Evolutionary conservation across 2,113 vertebrate species (phyloP), one percentile per base, ranked within the genome.

Genomic region (Tretioscincus oriximinensis): DNA sequence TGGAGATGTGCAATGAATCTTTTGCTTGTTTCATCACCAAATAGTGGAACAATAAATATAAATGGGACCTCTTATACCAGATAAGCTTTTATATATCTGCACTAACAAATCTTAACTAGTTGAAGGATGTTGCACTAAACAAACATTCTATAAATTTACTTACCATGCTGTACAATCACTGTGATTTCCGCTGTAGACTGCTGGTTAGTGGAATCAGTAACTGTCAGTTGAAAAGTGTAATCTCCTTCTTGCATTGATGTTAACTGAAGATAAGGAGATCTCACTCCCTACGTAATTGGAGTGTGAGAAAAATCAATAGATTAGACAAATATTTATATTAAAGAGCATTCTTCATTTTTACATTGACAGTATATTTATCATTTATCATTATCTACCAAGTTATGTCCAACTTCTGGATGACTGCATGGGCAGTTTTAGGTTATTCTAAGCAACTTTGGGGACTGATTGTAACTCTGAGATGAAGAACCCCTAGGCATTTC

Each of bases 211-310:
- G 95, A 96, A 88, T 97, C 96, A 3, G 94, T 96, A 76, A 96
- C 94, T 1, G 87, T 94, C 89, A 97, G 90, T 84, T 94, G 95
- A 80, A 97, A 96, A 0, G 73, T 93, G 61, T 96, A 97, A 76
- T 92, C 90, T 65, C 96, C 96, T 67, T 95, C 94, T 86, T 94
- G 92, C 92, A 97, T 91, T 20, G 93, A 94, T 77, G 95, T 95
- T 7, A 96, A 82, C 78, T 94, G 92, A 47, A 96, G 95, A 78
- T 92, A 93, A 0, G 94, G 94, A 0, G 95, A 96, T 51, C 86
- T 91, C 20, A 92, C 87, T 35, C 93, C 96, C 96, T 97, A 6
- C 21, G 0, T 0, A 0, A 60, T 3, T 18, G 77, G 1, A 4
- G 45, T 49, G 0, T 0, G 5, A 31, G 3, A 9, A 0, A 24